These are phyloP conservation scores for Epinotia ramella DNA, from an alignment of 2,888 invertebrate genomes.

Conservation along the genomic window DNA sequence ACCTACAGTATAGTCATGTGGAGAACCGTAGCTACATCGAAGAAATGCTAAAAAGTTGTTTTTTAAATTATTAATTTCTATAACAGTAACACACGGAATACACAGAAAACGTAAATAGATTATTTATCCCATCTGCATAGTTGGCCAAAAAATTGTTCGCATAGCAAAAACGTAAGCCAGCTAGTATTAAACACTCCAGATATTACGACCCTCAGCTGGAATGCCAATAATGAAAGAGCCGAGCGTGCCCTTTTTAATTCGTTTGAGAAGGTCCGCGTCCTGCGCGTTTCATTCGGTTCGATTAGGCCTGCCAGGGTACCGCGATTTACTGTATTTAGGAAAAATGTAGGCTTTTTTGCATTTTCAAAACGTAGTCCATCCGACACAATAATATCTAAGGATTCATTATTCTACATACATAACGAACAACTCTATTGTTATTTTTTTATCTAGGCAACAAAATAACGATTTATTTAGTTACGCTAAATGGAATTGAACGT, in stretches of 20 bases:
- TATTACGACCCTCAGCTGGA: slow-evolving; percentile 33
- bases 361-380: not conserved
- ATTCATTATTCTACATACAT: too few species aligned
- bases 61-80: not conserved
- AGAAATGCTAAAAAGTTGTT: not conserved
- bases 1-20: too few species aligned
- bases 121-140: not conserved
- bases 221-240: slow-evolving; percentile 42
- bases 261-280: slow-evolving; percentile 16
- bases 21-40: too few species aligned
- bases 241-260: slow-evolving; percentile 42
- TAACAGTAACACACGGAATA: not conserved
- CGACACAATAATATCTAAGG: too few species aligned
- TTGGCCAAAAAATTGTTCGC: slow-evolving; percentile 1
- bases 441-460: too few species aligned
- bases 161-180: slow-evolving; percentile 22
- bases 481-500: too few species aligned
- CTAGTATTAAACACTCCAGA: slow-evolving; percentile 28
- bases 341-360: not conserved
- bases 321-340: not conserved
- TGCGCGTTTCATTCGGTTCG: slow-evolving; percentile 19
- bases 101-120: not conserved
- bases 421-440: too few species aligned
- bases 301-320: slow-evolving; percentile 24
- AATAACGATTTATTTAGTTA: too few species aligned